Base-by-base conservation (phyloP, 2,888 invertebrate species). In the Diarsia mendica region DNA sequence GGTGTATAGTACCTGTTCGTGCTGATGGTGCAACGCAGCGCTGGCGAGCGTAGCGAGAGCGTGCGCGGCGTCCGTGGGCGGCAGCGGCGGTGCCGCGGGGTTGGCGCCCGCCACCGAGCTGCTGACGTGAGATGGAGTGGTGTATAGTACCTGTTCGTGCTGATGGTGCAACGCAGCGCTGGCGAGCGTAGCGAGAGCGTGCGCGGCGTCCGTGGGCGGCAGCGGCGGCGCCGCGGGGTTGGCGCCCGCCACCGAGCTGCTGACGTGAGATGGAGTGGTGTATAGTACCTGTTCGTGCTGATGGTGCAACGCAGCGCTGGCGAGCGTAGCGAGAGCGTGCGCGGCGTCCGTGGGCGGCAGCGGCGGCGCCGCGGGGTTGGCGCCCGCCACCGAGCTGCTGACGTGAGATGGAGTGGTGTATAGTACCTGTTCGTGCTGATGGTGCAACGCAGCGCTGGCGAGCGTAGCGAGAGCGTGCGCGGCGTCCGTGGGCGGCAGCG, bases 1-100 rank as follows among this genome's bases (percentile, higher is more conserved):
- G 39, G 39, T 39, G 6, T 39, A 8, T 39, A 10, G 64, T 76
- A 93, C 95, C 95, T 95, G 93, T 39, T 94, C 95, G 69, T 94
- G 92, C 1, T 94, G 94, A 79, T 96, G 96, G 85, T 96, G 95
- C 53, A 97, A 96, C 51, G 98, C 98, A 64, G 98, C 98, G 82
- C 97, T 97, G 70, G 98, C 98, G 58, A 98, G 96, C 4, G 98
- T 98, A 63, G 97, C 97, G 71, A 98, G 95, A 46, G 98, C 98
- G 90, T 98, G 98, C 85, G 97, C 97, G 63, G 97, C 97, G 91
- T 96, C 96, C 2, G 96, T 90, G 73, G 97, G 95, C 75, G 96
- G 95, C 78, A 96, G 94, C 64, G 95, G 92, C 79, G 95, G 92
- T 51, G 92, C 92, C 20, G 95, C 95, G 70, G 89, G 71, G 88